A percentile compares a stretch with the other conserved stretches of the same genome.
Conservation (phyloP, 2,113 vertebrate genomes). For the Pyxicephalus adspersus region DNA sequence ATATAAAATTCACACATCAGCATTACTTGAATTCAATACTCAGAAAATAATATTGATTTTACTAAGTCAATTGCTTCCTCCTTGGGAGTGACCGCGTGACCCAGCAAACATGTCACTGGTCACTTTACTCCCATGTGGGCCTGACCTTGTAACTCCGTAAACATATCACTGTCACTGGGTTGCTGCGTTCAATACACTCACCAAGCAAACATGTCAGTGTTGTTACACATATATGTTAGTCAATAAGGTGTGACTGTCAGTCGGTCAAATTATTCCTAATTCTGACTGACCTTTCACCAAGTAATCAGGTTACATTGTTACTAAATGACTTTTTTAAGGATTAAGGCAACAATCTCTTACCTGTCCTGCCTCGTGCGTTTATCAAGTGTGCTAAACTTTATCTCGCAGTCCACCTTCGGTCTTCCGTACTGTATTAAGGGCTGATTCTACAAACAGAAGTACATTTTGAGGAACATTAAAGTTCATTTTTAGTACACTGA, state of each 20-base stretch:
- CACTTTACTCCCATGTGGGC: not conserved
- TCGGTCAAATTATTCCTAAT: not conserved
- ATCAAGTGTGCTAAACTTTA: slow-evolving; percentile 89
- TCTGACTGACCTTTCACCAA: not conserved
- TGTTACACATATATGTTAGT: slow-evolving; percentile 1
- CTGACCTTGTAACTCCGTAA: not conserved
- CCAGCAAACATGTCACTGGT: not conserved
- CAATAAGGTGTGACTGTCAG: not conserved
- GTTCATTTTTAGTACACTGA: too few relatives aligned
- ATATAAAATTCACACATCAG: not conserved
- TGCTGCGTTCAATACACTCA: not conserved
- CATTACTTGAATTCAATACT: slow-evolving; percentile 21
- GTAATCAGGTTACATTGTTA: not conserved
- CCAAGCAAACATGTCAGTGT: slow-evolving; percentile 12
- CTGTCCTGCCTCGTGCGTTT: slow-evolving; percentile 95
- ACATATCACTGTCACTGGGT: not conserved
- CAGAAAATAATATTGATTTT: slow-evolving; percentile 24
- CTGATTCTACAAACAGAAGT: slow-evolving; percentile 80
- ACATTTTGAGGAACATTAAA: too few relatives aligned
- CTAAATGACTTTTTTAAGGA: not conserved
- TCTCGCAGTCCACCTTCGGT: slow-evolving; percentile 95
- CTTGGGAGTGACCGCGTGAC: not conserved
- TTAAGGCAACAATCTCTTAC: slow-evolving; percentile 68
- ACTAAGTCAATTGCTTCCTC: not conserved
- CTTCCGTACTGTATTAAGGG: slow-evolving; percentile 86